These are phyloP conservation scores for Petromus typicus DNA, from an alignment of 2,113 vertebrate genomes.

Conservation along the genomic window DNA sequence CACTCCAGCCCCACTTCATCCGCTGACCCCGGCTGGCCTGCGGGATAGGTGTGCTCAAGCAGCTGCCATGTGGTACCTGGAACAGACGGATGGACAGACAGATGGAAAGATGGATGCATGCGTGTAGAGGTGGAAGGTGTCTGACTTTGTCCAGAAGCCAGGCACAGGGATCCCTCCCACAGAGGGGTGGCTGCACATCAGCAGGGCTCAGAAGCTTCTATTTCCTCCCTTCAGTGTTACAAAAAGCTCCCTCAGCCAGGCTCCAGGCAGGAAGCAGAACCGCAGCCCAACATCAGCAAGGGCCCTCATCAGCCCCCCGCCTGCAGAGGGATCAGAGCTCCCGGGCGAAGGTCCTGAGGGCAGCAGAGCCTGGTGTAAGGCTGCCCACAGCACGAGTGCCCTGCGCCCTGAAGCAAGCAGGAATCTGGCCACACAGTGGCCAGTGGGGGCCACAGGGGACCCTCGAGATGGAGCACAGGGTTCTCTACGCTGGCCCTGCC, in stretches of 20 bases:
- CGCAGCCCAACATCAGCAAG: background rate
- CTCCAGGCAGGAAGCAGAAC: background rate
- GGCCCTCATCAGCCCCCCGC: too few relatives aligned
- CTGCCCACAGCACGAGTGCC: too few relatives aligned
- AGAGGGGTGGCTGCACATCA: fast-evolving
- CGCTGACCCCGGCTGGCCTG: background rate
- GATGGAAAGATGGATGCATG: fast-evolving
- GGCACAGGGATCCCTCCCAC: background rate
- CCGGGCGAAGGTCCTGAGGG: background rate
- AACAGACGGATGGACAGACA: too few relatives aligned
- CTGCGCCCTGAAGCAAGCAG: background rate
- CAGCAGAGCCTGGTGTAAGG: background rate
- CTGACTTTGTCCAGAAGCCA: background rate
- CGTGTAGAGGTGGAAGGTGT: background rate
- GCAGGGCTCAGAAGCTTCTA: background rate
- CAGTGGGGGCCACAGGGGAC: too few relatives aligned
- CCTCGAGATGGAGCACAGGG: too few relatives aligned
- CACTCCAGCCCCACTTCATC: background rate
- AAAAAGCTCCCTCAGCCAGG: too few relatives aligned
- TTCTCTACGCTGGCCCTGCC: background rate
- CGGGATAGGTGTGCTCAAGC: background rate
- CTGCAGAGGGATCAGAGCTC: too few relatives aligned
- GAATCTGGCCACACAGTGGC: background rate
- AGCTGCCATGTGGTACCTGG: background rate
- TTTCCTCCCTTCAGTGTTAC: background rate